phyloP scores from a whole-genome alignment of 2,113 vertebrate species.

The Scartelaos histophorus region DNA sequence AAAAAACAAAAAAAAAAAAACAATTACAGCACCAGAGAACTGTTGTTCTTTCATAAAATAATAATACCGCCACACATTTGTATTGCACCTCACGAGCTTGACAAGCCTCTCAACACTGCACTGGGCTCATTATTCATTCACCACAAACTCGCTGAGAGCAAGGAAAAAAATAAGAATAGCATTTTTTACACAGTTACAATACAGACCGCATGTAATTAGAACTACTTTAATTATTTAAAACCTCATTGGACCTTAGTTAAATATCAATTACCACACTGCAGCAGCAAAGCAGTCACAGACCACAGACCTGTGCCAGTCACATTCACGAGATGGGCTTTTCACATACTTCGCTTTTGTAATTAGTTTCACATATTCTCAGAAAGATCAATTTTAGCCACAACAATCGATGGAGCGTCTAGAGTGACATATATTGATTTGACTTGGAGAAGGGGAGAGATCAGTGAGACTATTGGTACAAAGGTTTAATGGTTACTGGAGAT shows the following conservation, averaged over 20 bases:
- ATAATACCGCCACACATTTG: background rate
- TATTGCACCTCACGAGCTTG: background rate
- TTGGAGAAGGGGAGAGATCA: background rate
- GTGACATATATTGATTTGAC: conserved; percentile 18
- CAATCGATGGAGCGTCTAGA: conserved; percentile 7
- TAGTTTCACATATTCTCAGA: conserved; percentile 11
- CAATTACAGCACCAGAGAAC: background rate
- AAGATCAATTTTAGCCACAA: conserved; percentile 5
- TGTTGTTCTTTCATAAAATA: background rate
- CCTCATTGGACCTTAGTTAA: background rate
- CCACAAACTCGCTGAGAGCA: background rate
- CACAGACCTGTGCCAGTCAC: background rate
- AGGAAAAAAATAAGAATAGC: background rate
- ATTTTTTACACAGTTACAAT: background rate
- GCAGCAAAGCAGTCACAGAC: background rate
- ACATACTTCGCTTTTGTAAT: conserved; percentile 6
- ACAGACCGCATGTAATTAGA: background rate
- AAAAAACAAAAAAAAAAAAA: no score
- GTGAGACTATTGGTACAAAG: background rate
- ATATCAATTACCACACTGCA: background rate
- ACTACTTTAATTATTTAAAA: background rate
- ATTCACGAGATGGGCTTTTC: background rate
- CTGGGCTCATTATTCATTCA: background rate
- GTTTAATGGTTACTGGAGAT: conserved; percentile 5
- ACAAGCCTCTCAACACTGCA: background rate